Conservation (phyloP, 2,113 vertebrate species). For the Hymenochirus boettgeri region DNA sequence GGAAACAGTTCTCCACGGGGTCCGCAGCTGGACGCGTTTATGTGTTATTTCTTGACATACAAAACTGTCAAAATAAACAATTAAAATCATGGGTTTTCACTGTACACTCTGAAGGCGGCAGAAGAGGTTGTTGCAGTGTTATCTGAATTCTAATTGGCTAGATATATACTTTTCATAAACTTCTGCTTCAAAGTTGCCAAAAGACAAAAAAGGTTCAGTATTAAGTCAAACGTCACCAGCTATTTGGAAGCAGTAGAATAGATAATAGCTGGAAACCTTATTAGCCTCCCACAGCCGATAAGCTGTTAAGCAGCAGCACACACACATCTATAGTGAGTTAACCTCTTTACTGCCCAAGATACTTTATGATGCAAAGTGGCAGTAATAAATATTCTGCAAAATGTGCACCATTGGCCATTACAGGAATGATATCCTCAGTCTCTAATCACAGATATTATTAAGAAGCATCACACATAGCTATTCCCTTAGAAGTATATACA, state of each 20-base stretch:
- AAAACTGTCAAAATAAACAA: slow-evolving; percentile 43
- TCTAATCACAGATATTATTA: too few species aligned
- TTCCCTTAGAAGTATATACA: too few species aligned
- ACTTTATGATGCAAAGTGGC: too few species aligned
- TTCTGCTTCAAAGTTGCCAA: slow-evolving; percentile 22
- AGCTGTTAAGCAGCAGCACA: background rate
- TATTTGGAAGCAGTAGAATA: background rate
- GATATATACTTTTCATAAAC: slow-evolving; percentile 16
- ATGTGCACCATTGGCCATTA: too few species aligned
- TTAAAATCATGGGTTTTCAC: slow-evolving; percentile 30
- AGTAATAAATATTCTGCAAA: too few species aligned
- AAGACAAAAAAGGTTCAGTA: slow-evolving; percentile 3
- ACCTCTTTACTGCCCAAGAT: too few species aligned
- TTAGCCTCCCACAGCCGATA: slow-evolving; percentile 7
- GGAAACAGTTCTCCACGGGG: slow-evolving; percentile 20
- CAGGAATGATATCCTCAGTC: too few species aligned
- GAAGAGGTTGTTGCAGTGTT: slow-evolving; percentile 31
- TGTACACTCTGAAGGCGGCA: slow-evolving; percentile 11
- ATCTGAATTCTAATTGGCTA: slow-evolving; percentile 27
- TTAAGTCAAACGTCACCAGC: background rate
- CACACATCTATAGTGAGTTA: too few species aligned
- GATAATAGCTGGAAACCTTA: background rate
- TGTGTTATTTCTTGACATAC: slow-evolving; percentile 35
- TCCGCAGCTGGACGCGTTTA: slow-evolving; percentile 30
- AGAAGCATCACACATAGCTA: too few species aligned